phyloP scores from a whole-genome alignment of 2,888 invertebrate species.

The Teleiodes luculella region DNA sequence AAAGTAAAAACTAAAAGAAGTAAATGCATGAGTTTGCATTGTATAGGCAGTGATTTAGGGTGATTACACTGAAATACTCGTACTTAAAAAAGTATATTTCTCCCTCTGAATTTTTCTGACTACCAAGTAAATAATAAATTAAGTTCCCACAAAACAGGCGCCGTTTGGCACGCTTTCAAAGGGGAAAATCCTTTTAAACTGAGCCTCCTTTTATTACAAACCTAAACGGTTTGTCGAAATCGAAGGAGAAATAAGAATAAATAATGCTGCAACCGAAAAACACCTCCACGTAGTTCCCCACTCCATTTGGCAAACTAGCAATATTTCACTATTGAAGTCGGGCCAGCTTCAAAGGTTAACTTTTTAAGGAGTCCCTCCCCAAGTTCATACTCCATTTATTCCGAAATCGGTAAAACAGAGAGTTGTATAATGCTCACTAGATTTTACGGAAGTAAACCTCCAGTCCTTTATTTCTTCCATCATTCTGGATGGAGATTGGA shows the following conservation, averaged over 20 bases:
- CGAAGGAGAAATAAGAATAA: neutral
- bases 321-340: neutral
- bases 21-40: too few species aligned
- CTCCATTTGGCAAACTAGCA: neutral
- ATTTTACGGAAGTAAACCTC: too few species aligned
- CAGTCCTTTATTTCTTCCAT: too few species aligned
- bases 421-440: too few species aligned
- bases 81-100: too few species aligned
- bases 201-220: neutral
- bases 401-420: neutral
- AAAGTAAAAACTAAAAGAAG: too few species aligned
- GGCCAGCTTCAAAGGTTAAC: slow-evolving; percentile 20
- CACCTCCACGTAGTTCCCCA: neutral
- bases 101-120: too few species aligned
- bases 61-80: too few species aligned
- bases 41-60: too few species aligned
- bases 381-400: slow-evolving; percentile 52
- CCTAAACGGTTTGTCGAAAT: neutral
- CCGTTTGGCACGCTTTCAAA: neutral
- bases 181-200: neutral
- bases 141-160: too few species aligned
- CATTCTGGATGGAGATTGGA: too few species aligned
- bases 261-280: neutral
- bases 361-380: slow-evolving; percentile 32
- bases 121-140: too few species aligned